Evolutionary conservation across 2,888 invertebrate species (phyloP), one percentile per base, ranked within the genome.

Genomic region (Lacanobia wlatinum): DNA sequence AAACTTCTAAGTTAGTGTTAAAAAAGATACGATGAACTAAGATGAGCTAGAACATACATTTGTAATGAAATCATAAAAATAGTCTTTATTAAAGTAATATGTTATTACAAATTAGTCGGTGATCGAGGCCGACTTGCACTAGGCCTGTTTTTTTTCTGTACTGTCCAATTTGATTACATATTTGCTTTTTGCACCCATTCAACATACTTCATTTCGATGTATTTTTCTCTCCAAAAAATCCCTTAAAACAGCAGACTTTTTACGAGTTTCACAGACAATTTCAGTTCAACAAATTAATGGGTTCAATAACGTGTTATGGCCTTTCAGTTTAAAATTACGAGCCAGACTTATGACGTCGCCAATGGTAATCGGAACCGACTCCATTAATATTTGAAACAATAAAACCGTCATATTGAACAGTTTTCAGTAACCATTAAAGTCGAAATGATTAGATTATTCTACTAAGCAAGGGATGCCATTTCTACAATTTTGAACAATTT

Each of bases 371-470:
- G 73, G 59, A 83, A 83, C 69, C 53, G 63, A 80, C 65, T 73
- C 63, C 70, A 85, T 83, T 76, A 70, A 81, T 81, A 73, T 81
- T 53, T 61, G 66, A 46, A 76, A 73, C 60, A 76, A 72, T 85
- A 83, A 83, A 85, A 85, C 62, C 52, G 82, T 75, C 76, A 56
- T 52, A 63, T 55, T 65, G 50, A 70, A 70, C 69, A 69, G 53
- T 70, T 77, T 75, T 78, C 67, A 80, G 70, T 75, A 76, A 65
- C 74, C 68, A 72, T 82, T 85, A 84, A 85, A 85, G 80, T 86
- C 79, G 28, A 82, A 76, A 85, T 87, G 86, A 89, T 89, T 88
- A 73, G 77, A 48, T 48, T 70, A 59, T n/a, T 38, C 38, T 21
- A 38, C 38, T 21, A n/a, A 38, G 18, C 4, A 34, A 34, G 34